Percentiles rank a stretch among this genome's conserved stretches.
Evolutionary conservation across 2,888 invertebrate species (phyloP).

Genomic region (Drosophila nr. medialis): DNA sequence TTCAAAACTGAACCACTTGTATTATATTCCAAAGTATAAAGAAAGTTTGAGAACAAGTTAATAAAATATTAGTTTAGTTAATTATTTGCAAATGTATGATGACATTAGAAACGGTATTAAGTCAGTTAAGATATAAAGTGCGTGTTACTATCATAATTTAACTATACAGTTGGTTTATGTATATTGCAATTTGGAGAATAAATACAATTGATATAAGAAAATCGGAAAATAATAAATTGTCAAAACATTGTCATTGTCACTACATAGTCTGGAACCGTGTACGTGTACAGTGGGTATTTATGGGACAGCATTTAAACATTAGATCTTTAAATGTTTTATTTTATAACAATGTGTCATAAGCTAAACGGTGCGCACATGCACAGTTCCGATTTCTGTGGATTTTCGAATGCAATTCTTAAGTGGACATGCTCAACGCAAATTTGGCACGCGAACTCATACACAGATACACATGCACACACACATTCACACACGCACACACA

Average conservation of each 20-base stretch:
- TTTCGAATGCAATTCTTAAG: slow-evolving; percentile 61
- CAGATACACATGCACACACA: slow-evolving; percentile 2
- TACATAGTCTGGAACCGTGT: neutral
- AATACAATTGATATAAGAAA: neutral
- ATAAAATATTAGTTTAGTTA: slow-evolving; percentile 15
- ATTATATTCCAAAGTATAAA: neutral
- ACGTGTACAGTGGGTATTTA: neutral
- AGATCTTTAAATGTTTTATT: neutral
- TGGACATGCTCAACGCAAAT: slow-evolving; percentile 58
- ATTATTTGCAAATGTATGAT: slow-evolving; percentile 1
- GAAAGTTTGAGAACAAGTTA: slow-evolving; percentile 6
- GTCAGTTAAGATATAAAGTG: neutral
- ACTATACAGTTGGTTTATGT: neutral
- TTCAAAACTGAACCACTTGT: neutral
- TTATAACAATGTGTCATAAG: slow-evolving; percentile 47
- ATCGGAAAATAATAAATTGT: neutral
- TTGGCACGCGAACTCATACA: slow-evolving; percentile 56
- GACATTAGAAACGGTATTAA: neutral
- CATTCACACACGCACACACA: slow-evolving; percentile 2
- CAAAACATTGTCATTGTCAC: neutral
- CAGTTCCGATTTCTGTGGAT: slow-evolving; percentile 53
- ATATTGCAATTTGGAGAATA: neutral
- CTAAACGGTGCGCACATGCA: slow-evolving; percentile 56
- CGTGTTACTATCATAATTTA: neutral
- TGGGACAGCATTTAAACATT: neutral